Percentiles rank a stretch among this genome's conserved stretches.
phyloP scores from a whole-genome alignment of 2,113 vertebrate species.

The Choloepus hoffmanni region DNA sequence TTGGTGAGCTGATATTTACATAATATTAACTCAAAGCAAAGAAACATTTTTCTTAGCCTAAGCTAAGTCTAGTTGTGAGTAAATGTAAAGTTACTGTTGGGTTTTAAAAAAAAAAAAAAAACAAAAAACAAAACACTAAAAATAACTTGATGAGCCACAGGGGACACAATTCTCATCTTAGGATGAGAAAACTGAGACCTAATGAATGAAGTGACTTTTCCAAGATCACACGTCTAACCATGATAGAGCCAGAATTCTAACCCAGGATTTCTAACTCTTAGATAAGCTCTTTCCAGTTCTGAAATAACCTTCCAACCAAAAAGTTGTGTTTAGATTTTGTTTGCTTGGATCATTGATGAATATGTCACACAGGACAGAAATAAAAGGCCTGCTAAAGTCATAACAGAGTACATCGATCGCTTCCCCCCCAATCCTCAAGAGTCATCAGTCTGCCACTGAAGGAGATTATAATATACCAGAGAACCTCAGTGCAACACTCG shows the following conservation, averaged over 20 bases:
- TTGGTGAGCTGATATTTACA: not conserved
- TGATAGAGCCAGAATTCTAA: not conserved
- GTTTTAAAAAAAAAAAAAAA: not conserved
- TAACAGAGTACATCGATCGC: conserved; percentile 42
- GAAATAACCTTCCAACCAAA: conserved; percentile 45
- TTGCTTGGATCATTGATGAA: conserved; percentile 64
- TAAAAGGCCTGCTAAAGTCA: conserved; percentile 42
- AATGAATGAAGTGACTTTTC: not conserved
- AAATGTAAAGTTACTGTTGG: not conserved
- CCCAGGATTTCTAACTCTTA: not conserved
- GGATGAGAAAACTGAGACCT: not conserved
- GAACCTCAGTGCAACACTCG: not conserved
- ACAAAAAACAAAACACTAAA: not conserved
- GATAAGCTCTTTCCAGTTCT: not conserved
- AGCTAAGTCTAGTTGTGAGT: not conserved
- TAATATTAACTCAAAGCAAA: conserved; percentile 55
- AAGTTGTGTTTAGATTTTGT: conserved; percentile 22
- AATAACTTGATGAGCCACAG: not conserved
- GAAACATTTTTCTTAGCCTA: conserved; percentile 6
- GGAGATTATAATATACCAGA: not conserved
- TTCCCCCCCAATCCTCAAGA: fast-evolving
- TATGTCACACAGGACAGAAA: conserved; percentile 53
- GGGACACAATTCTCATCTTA: not conserved
- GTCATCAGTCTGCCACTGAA: conserved; percentile 46
- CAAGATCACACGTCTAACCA: too few species aligned